Evolutionary conservation across 35 echinoderm and acorn worm genomes (phyloP), one percentile per base, ranked within the genome.

Genomic region (Patiria miniata): DNA sequence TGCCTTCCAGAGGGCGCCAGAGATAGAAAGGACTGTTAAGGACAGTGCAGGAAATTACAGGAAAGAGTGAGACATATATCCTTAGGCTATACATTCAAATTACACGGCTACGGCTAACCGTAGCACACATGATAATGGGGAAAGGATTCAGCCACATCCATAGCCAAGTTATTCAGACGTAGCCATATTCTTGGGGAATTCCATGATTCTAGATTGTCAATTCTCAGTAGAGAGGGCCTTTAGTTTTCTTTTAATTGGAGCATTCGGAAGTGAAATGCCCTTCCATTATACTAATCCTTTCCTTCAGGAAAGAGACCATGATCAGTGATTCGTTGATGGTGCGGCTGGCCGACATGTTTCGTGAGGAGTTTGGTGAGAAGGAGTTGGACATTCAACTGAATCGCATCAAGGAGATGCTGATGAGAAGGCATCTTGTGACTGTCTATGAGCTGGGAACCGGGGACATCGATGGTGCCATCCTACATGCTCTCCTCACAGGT

Each of bases 401-500:
- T 57, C 87, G 95, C 23, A 97, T 97, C 10, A 57, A 99, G 58
- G 90, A 88, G 30, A 92, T 93, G 36, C 57, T 94, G 10, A 26
- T 91, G 78, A 56, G 86, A 18, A 85, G 60, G 29, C 84, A 94
- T 55, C 86, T 98, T 12, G 85, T 98, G 50, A 98, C 86, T 78
- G 92, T 98, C 37, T 98, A 94, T 61, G 92, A 98, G 61, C 82
- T 98, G 7, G 89, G 87, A 23, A 39, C 81, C 17, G 83, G 54
- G 61, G 96, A 98, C 42, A 98, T 98, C 83, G 96, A 98, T 44
- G 68, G 81, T 40, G 88, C 95, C 36, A 94, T 97, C 39, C 85
- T 97, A 40, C 95, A 97, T 84, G 91, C 95, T 37, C 86, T 97
- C 12, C 91, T 97, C 0, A 87, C 87, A 97, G 95, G 95, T 97